Percentiles rank a stretch among this genome's conserved stretches.
Conservation (phyloP, 2,888 invertebrate species). For the Apamea epomidion region DNA sequence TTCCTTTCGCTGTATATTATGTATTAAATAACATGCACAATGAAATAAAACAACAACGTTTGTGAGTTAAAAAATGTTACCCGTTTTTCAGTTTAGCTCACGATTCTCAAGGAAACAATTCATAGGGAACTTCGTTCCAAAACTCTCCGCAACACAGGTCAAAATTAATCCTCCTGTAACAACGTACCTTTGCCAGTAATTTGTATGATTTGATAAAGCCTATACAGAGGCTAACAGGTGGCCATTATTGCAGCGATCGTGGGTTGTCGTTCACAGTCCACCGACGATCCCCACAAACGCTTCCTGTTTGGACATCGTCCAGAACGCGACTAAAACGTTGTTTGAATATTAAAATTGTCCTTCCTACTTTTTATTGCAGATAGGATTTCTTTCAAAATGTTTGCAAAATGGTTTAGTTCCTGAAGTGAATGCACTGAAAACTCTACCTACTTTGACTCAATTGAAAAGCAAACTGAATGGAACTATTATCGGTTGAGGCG, state of each 20-base stretch:
- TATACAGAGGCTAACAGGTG: conserved; percentile 57
- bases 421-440: not conserved
- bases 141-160: not conserved
- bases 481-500: not conserved
- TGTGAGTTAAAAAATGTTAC: not conserved
- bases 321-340: conserved; percentile 66
- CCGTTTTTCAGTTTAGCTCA: not conserved
- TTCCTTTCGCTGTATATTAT: not conserved
- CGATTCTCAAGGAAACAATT: no score
- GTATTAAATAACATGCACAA: not conserved
- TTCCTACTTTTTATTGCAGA: conserved; percentile 11
- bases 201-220: conserved; percentile 44
- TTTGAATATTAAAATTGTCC: conserved; percentile 52
- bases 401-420: conserved; percentile 7
- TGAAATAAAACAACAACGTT: not conserved
- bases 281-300: conserved; percentile 67
- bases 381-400: not conserved
- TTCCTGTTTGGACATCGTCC: conserved; percentile 76
- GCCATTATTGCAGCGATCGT: conserved; percentile 50
- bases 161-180: conserved; percentile 7
- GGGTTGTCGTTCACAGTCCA: conserved; percentile 55
- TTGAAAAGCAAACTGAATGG: conserved; percentile 29
- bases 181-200: conserved; percentile 1
- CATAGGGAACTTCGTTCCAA: not conserved
- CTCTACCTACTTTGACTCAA: not conserved